A percentile compares a stretch with the other conserved stretches of the same genome.
These are phyloP conservation scores for Ptilodon capucinus DNA, from an alignment of 2,888 invertebrate species.

Conservation along the genomic window DNA sequence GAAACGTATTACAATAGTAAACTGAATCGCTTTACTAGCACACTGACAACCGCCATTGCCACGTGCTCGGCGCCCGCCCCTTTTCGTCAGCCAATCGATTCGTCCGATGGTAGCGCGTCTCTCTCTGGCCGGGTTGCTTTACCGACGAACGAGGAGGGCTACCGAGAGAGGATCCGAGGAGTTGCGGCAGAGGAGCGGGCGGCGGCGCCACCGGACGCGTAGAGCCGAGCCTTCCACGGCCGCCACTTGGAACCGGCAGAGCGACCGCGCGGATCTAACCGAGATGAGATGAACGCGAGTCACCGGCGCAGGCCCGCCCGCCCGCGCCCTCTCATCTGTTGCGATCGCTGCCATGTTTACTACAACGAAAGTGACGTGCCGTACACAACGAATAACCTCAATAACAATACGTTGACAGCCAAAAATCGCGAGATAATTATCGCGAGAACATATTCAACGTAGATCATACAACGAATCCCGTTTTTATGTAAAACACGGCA, in stretches of 20 bases:
- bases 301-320: constrained; percentile 72
- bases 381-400: constrained; percentile 80
- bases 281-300: constrained; percentile 70
- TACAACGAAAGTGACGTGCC: constrained; percentile 73
- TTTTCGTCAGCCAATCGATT: constrained; percentile 76
- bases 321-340: constrained; percentile 80
- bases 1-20: constrained; percentile 54
- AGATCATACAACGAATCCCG: constrained; percentile 65
- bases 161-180: constrained; percentile 41
- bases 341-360: constrained; percentile 80
- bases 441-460: constrained; percentile 38
- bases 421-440: constrained; percentile 47
- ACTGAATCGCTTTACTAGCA: constrained; percentile 49
- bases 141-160: constrained; percentile 60
- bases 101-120: constrained; percentile 56
- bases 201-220: constrained; percentile 64
- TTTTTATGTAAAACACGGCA: constrained; percentile 29
- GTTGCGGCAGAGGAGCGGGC: constrained; percentile 42
- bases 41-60: constrained; percentile 58
- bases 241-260: constrained; percentile 57
- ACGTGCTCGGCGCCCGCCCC: constrained; percentile 77
- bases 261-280: constrained; percentile 51
- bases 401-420: constrained; percentile 55
- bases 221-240: constrained; percentile 32
- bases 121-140: constrained; percentile 64